A percentile compares a stretch with the other conserved stretches of the same genome.
phyloP scores from a whole-genome alignment of 2,797 vertebrate species.

The Smutsia temminckii region DNA sequence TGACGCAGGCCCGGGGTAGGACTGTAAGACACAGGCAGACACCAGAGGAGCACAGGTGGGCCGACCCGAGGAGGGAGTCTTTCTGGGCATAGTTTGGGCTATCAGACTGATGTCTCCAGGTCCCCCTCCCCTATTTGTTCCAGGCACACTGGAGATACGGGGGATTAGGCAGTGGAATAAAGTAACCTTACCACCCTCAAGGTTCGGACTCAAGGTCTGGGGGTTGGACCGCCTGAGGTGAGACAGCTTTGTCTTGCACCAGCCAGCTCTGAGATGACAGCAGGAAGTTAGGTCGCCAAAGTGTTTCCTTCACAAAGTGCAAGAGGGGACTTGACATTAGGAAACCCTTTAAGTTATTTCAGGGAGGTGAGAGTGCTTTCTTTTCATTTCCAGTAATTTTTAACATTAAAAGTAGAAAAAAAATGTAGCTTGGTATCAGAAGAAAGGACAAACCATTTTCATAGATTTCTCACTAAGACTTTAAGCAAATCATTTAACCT shows the following conservation, averaged over 20 bases:
- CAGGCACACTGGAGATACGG: not conserved
- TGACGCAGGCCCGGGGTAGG: not conserved
- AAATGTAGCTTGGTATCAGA: not conserved
- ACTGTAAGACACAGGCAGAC: not conserved
- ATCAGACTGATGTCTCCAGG: not conserved
- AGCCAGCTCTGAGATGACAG: not conserved
- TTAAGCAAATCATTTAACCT: not conserved
- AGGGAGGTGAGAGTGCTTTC: not conserved
- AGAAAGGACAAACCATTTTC: not conserved
- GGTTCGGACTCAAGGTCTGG: not conserved
- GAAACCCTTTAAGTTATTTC: not conserved
- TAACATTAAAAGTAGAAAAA: not conserved
- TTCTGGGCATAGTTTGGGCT: not conserved
- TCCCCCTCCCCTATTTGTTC: not conserved
- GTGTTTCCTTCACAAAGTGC: not conserved
- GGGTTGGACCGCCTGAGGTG: not conserved
- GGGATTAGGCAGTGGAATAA: not conserved
- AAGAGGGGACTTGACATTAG: not conserved
- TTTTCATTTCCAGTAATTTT: constrained; percentile 25
- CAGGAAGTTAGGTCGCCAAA: not conserved
- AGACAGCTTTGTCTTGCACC: not conserved
- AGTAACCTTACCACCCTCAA: not conserved
- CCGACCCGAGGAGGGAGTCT: not conserved
- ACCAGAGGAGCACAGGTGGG: not conserved
- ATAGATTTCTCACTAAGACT: not conserved